phyloP scores from a whole-genome alignment of 2,113 vertebrate species.

The Phoxinus phoxinus region DNA sequence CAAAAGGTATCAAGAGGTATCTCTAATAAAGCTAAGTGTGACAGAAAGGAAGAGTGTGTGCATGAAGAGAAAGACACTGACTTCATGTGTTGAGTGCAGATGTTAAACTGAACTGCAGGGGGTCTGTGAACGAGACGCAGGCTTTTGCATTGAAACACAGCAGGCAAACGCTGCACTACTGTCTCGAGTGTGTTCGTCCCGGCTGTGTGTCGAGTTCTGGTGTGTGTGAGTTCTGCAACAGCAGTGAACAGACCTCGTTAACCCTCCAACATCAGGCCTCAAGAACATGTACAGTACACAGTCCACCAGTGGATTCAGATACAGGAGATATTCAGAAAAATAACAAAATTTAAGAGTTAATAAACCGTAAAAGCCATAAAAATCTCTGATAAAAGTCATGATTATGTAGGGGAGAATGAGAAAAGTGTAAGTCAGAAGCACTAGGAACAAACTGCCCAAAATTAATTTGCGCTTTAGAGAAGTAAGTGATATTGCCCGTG shows the following conservation, averaged over 20 bases:
- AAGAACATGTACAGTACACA: not conserved
- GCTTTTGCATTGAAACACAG: no score
- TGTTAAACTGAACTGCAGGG: not conserved
- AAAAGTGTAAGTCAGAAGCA: no score
- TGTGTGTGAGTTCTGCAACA: not conserved
- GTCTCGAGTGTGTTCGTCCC: not conserved
- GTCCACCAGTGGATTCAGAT: not conserved
- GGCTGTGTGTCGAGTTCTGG: not conserved
- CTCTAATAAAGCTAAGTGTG: no score
- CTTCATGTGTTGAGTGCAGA: not conserved
- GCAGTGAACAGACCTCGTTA: not conserved
- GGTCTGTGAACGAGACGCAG: no score
- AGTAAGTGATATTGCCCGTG: no score
- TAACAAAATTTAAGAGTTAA: no score
- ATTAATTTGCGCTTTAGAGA: no score
- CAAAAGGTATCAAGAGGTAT: no score
- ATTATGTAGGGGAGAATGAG: not conserved
- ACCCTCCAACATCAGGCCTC: not conserved
- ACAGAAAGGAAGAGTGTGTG: no score
- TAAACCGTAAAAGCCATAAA: accelerated
- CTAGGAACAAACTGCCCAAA: no score
- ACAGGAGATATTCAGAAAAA: accelerated
- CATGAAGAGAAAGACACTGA: no score
- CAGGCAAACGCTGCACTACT: no score
- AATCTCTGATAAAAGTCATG: not conserved